Conservation (phyloP, 2,797 vertebrate species). For the Hirundo rustica region DNA sequence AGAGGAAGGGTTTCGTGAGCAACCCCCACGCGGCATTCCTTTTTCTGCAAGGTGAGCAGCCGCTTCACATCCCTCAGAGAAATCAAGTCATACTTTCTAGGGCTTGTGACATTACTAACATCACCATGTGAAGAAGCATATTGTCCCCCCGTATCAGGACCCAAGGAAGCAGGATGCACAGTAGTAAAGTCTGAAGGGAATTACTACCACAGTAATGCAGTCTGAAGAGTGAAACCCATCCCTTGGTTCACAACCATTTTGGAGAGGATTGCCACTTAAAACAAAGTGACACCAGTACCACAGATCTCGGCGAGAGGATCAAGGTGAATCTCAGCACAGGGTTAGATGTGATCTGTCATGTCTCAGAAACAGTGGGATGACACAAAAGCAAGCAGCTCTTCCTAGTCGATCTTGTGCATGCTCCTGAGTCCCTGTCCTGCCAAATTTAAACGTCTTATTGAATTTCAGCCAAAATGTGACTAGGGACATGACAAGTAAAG, state of each 20-base stretch:
- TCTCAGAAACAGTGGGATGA: background rate
- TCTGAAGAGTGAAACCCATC: background rate
- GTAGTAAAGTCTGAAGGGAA: background rate
- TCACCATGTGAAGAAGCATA: fast-evolving
- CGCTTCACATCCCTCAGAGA: background rate
- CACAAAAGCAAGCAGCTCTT: background rate
- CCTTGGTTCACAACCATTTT: background rate
- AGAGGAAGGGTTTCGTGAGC: background rate
- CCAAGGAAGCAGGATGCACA: background rate
- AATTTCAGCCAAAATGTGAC: background rate
- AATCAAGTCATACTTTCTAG: background rate
- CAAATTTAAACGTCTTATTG: background rate
- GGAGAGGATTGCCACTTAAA: background rate
- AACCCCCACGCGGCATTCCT: fast-evolving
- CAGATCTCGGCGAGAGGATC: fast-evolving
- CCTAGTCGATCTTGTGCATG: too few species aligned
- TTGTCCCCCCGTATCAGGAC: fast-evolving
- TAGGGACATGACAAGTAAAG: background rate
- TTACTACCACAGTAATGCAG: background rate
- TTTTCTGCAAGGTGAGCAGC: background rate
- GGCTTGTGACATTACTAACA: background rate
- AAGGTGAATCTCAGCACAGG: background rate
- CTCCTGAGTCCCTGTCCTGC: background rate
- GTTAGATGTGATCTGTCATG: fast-evolving
- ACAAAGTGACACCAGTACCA: background rate